phyloP scores from a whole-genome alignment of 2,797 vertebrate genomes.

The Delichon dasypus region DNA sequence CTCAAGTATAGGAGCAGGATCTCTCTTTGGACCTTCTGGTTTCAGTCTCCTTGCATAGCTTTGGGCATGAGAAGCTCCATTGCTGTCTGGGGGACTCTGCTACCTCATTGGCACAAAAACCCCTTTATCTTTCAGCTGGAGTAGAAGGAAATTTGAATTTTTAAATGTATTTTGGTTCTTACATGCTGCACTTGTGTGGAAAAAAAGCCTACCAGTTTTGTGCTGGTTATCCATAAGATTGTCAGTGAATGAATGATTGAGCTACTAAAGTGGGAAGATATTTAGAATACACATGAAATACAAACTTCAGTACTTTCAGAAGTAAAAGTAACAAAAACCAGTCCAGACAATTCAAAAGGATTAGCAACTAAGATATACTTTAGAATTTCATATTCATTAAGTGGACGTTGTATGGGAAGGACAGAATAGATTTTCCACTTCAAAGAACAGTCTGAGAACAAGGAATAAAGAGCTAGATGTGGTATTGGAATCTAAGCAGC shows the following conservation, averaged over 20 bases:
- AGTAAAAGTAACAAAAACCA: neutral
- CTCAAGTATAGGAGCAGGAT: neutral
- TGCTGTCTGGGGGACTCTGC: neutral
- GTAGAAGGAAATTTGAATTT: neutral
- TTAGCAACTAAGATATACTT: neutral
- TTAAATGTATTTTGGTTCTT: neutral
- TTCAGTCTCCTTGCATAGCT: fast-evolving
- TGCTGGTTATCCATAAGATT: neutral
- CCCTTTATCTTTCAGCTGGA: neutral
- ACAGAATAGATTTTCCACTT: neutral
- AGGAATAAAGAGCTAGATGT: neutral
- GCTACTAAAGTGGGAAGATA: neutral
- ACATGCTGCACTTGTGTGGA: neutral
- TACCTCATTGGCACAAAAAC: neutral
- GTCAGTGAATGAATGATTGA: neutral
- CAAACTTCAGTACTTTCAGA: neutral
- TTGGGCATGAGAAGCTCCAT: neutral
- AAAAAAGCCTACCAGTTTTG: neutral
- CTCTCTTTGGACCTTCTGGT: neutral
- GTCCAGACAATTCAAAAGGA: neutral
- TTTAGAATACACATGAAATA: neutral
- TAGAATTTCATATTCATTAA: neutral
- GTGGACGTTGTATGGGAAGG: neutral
- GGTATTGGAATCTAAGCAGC: neutral
- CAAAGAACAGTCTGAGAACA: neutral